These are phyloP conservation scores for Trissonchulus sp. DNA, from an alignment of 2,888 invertebrate species.

Conservation along the genomic window DNA sequence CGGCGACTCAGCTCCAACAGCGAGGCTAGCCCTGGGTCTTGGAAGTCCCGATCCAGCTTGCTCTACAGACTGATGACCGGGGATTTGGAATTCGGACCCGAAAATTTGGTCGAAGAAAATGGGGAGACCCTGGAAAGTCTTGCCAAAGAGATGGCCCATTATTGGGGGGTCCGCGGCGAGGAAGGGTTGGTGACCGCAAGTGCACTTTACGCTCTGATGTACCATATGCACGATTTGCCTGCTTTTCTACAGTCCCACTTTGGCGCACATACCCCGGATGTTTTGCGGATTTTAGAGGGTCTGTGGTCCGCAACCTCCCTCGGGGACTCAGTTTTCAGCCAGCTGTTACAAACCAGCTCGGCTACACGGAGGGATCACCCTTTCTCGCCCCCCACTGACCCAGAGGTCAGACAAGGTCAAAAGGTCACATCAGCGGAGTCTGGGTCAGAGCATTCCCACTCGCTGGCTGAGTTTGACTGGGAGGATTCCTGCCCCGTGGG, in stretches of 20 bases:
- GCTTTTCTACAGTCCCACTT: constrained; percentile 17
- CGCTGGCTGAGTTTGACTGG: not conserved
- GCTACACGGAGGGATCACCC: no score
- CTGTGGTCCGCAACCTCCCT: not conserved
- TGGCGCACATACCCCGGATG: constrained; percentile 18
- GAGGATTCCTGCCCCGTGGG: not conserved
- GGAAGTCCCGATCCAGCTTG: no score
- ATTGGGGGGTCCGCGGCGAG: not conserved
- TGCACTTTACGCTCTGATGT: constrained; percentile 21
- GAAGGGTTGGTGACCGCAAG: not conserved
- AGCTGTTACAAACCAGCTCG: not conserved
- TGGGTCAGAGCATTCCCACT: no score
- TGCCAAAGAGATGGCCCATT: not conserved
- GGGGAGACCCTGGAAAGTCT: not conserved
- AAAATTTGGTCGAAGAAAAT: not conserved
- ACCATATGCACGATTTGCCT: constrained; percentile 24
- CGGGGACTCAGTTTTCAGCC: not conserved
- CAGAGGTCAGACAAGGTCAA: not conserved
- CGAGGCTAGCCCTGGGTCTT: not conserved
- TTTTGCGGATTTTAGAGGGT: not conserved
- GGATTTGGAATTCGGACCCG: not conserved
- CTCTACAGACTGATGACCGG: not conserved
- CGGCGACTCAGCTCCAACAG: not conserved
- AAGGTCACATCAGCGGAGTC: no score
- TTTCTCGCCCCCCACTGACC: no score